Percentiles rank a stretch among this genome's conserved stretches.
Conservation (phyloP, 2,113 vertebrate species). For the Ophthalmolycus amberensis region DNA sequence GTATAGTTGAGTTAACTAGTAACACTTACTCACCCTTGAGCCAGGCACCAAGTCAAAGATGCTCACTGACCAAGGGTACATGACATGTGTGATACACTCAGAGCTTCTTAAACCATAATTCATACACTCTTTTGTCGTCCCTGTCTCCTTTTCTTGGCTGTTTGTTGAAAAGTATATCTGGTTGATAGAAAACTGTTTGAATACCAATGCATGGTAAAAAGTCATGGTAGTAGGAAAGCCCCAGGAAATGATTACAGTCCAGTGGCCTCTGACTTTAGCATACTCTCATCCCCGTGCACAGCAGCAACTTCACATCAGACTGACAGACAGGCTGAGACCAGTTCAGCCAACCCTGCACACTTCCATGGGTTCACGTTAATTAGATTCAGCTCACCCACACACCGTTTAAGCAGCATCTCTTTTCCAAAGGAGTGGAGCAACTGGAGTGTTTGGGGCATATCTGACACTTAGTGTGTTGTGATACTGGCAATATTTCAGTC, state of each 20-base stretch:
- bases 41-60: background rate
- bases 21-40: background rate
- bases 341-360: constrained; percentile 31
- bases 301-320: background rate
- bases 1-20: background rate
- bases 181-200: background rate
- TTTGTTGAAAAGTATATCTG: background rate
- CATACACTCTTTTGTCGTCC: background rate
- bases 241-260: background rate
- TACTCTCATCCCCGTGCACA: background rate
- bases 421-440: constrained; percentile 41
- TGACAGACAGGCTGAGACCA: constrained; percentile 11
- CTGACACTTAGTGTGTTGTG: constrained; percentile 43
- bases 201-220: no score
- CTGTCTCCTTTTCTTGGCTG: background rate
- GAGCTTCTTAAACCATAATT: background rate
- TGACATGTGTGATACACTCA: background rate
- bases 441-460: constrained; percentile 42
- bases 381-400: constrained; percentile 22
- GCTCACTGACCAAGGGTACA: background rate
- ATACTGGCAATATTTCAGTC: constrained; percentile 39
- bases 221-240: background rate
- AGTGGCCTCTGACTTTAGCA: background rate
- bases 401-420: constrained; percentile 26
- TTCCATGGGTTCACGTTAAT: background rate